Percentiles rank a stretch among this genome's conserved stretches.
phyloP scores from a whole-genome alignment of 1,140 invertebrate genomes.

The Ips typographus region DNA sequence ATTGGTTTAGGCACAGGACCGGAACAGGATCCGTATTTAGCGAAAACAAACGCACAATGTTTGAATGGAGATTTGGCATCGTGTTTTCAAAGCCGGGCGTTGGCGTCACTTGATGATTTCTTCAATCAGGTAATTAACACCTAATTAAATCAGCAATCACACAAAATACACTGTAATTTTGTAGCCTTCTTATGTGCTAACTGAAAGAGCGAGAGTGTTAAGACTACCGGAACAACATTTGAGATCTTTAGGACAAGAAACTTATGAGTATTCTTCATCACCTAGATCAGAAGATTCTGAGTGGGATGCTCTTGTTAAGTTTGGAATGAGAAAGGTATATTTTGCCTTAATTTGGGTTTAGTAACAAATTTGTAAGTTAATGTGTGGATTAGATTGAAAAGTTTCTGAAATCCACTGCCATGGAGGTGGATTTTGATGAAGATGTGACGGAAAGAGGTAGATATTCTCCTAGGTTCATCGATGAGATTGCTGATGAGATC shows the following conservation, averaged over 20 bases:
- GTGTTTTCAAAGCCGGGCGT: slow-evolving; percentile 75
- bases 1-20: slow-evolving; percentile 70
- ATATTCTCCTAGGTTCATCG: slow-evolving; percentile 75
- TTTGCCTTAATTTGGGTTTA: background rate
- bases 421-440: slow-evolving; percentile 70
- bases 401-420: slow-evolving; percentile 73
- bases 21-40: slow-evolving; percentile 73
- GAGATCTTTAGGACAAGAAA: slow-evolving; percentile 62
- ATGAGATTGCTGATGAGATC: slow-evolving; percentile 79
- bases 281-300: slow-evolving; percentile 70
- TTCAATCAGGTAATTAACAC: slow-evolving; percentile 56
- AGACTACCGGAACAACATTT: slow-evolving; percentile 65
- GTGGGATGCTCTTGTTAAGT: slow-evolving; percentile 77
- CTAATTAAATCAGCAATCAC: background rate
- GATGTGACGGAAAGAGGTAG: slow-evolving; percentile 68
- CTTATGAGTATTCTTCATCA: slow-evolving; percentile 67
- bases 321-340: slow-evolving; percentile 65
- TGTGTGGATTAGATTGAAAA: slow-evolving; percentile 54
- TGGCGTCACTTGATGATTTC: slow-evolving; percentile 73
- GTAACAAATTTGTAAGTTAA: slow-evolving; percentile 14
- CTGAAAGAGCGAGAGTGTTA: slow-evolving; percentile 68
- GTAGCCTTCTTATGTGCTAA: slow-evolving; percentile 58
- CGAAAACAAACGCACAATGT: slow-evolving; percentile 69
- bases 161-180: background rate
- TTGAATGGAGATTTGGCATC: slow-evolving; percentile 74